Evolutionary conservation across 2,797 vertebrate genomes (phyloP), one percentile per base, ranked within the genome.

Genomic region (Liparis tanakae): DNA sequence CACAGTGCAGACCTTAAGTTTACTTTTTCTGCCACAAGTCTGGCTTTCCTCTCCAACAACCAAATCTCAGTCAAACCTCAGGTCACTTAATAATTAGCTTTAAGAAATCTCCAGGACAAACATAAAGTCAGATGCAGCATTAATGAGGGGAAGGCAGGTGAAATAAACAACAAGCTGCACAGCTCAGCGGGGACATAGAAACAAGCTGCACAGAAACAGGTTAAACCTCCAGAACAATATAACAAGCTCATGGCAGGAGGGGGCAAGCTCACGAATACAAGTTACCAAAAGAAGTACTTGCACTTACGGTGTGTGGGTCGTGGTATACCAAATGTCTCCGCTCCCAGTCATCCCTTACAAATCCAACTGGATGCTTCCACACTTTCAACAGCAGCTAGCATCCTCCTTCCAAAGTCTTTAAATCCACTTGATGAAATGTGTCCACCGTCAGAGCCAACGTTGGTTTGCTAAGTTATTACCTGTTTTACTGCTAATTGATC

Each of bases 291-390:
- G n/a, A 39, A 46, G 43, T 0, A n/a, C 1, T 5, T 53, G 14
- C 1, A 59, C 67, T 67, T 55, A 68, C 58, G 13, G 8, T 68
- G 44, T 51, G 50, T 10, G 13, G 57, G 10, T 67, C 22, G 10
- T 41, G 34, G 20, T 9, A 17, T 13, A 54, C 43, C 25, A n/a
- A 6, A 7, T 14, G 20, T 37, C 1, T 34, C 51, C 13, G 33
- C 12, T 41, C 1, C 1, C 36, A 18, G 25, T 20, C 36, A 5
- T 15, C 37, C 10, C 33, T 18, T 14, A 20, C 1, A 12, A 37
- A 4, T 69, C 34, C 60, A 66, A 1, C 0, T 56, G 17, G 3
- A 10, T 13, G 34, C 25, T 34, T 33, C 41, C 62, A 48, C 7
- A 1, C 0, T 6, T 56, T 0, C 7, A 9, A 15, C 37, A 41